Base-by-base conservation (phyloP, 2,797 vertebrate genomes). In the Lindbergichthys nudifrons region DNA sequence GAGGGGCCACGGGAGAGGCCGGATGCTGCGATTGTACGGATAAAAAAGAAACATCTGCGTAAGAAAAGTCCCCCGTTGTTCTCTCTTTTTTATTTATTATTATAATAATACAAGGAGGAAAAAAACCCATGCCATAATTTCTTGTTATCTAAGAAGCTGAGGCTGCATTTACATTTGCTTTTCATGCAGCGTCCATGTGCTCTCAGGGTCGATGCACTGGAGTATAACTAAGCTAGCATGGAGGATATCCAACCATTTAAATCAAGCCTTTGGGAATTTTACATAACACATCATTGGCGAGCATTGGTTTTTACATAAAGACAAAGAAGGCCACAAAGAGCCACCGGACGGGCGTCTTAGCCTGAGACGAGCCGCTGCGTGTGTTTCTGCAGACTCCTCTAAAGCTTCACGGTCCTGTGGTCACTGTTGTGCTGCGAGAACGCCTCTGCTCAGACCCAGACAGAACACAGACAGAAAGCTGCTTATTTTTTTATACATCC, bases 151-250 rank as follows among this genome's bases (percentile, higher is more conserved):
- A 85, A 93, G 89, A 93, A 92, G 86, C 89, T 86, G 83, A 85
- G 87, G 87, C 88, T 90, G 87, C 93, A 93, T 95, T 95, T 95
- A 93, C 94, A 94, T 94, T 93, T 90, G 91, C 93, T 92, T 93
- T 92, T 92, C 85, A 92, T 87, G 88, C 92, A 63, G 90, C 87
- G 89, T 91, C 92, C 87, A 77, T 92, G 89, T 88, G 93, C 91
- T 94, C 89, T 92, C 75, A 84, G 92, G 90, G 87, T 74, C 88
- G 94, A 95, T 95, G 93, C 95, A 95, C 89, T 95, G 93, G 92
- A 95, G 93, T 95, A 95, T 95, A 95, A 95, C 95, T 96, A 96
- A 95, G 95, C 94, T 94, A 94, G 94, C 93, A 94, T 93, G 93
- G 86, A 94, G 94, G 92, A 94, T 95, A 95, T 95, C 93, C 93